phyloP scores from a whole-genome alignment of 2,797 vertebrate species.

The Esox lucius region DNA sequence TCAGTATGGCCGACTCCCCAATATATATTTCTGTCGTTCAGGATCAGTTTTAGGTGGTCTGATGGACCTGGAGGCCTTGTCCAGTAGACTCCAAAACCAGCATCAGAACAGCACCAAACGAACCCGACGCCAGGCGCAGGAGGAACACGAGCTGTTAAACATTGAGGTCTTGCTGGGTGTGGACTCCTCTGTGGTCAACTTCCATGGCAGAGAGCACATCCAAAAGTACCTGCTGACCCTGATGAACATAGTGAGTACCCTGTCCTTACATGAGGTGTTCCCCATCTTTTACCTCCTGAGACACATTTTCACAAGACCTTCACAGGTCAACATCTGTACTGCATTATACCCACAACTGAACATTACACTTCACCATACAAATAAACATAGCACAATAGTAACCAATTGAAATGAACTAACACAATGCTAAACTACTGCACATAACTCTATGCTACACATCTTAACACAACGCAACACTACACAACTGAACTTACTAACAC shows the following conservation, averaged over 20 bases:
- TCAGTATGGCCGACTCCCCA: background rate
- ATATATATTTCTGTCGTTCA: slow-evolving; percentile 47
- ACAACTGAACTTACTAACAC: too few relatives aligned
- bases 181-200: slow-evolving; percentile 91
- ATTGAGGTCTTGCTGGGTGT: slow-evolving; percentile 92
- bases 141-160: slow-evolving; percentile 78
- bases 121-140: slow-evolving; percentile 63
- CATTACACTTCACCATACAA: too few relatives aligned
- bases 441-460: too few relatives aligned
- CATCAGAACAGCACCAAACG: background rate
- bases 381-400: too few relatives aligned
- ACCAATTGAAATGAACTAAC: too few relatives aligned
- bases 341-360: too few relatives aligned
- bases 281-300: too few relatives aligned
- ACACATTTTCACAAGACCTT: too few relatives aligned
- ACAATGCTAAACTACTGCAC: too few relatives aligned
- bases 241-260: slow-evolving; percentile 94
- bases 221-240: slow-evolving; percentile 95
- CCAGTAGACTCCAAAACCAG: slow-evolving; percentile 59
- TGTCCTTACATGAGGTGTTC: background rate
- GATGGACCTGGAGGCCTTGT: slow-evolving; percentile 48
- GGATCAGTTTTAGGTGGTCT: slow-evolving; percentile 56
- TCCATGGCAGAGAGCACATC: slow-evolving; percentile 91
- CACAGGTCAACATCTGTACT: too few relatives aligned
- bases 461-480: too few relatives aligned